Evolutionary conservation across 2,797 vertebrate genomes (phyloP).

Genomic region (Poecilia wingei): DNA sequence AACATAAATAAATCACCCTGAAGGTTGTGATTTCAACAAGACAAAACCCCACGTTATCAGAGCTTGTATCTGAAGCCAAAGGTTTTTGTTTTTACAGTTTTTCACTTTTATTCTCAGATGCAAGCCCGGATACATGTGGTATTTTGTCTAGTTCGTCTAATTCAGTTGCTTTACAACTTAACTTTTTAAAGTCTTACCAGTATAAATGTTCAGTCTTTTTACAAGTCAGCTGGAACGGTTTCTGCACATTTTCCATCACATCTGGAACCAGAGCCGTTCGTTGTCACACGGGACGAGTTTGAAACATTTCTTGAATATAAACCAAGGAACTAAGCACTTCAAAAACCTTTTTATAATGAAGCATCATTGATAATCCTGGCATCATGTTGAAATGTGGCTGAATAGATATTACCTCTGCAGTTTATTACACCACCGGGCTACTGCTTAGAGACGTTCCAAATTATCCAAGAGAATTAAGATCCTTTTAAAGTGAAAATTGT

Average conservation of each 20-base stretch:
- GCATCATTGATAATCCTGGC: slow-evolving; percentile 4
- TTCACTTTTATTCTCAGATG: too few species aligned
- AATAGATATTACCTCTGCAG: background rate
- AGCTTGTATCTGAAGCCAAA: background rate
- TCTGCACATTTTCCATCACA: slow-evolving; percentile 18
- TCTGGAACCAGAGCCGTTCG: slow-evolving; percentile 28
- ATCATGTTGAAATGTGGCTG: background rate
- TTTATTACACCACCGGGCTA: background rate
- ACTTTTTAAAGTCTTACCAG: slow-evolving; percentile 17
- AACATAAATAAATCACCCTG: background rate
- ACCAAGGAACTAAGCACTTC: slow-evolving; percentile 36
- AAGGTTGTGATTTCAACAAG: background rate
- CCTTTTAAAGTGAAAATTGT: background rate
- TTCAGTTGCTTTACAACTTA: slow-evolving; percentile 2
- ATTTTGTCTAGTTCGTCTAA: too few species aligned
- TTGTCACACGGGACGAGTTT: slow-evolving; percentile 25
- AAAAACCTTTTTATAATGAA: slow-evolving; percentile 14
- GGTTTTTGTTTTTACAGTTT: background rate
- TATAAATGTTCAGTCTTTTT: background rate
- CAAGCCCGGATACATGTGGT: too few species aligned
- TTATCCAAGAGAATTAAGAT: background rate
- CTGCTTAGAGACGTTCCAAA: background rate
- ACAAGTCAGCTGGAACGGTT: slow-evolving; percentile 32
- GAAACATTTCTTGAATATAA: slow-evolving; percentile 23
- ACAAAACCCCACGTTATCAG: background rate